Evolutionary conservation across 2,888 invertebrate species (phyloP).

Genomic region (Scelioninae gen. 1): DNA sequence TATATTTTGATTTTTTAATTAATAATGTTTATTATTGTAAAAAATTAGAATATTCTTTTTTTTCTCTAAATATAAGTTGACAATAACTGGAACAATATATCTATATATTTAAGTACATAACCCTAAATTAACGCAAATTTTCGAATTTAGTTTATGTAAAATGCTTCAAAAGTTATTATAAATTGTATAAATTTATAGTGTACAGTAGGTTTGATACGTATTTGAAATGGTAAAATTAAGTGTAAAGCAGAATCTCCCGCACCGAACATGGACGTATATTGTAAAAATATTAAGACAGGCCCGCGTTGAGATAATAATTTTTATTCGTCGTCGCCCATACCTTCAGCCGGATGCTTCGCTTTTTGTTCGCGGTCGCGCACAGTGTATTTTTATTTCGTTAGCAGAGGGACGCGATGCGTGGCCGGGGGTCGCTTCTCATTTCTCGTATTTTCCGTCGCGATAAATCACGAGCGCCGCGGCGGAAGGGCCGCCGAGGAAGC

Average conservation of each 20-base stretch:
- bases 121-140: too few relatives aligned
- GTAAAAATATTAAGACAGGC: conserved; percentile 67
- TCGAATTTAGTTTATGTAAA: too few relatives aligned
- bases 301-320: conserved; percentile 68
- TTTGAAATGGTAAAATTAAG: conserved; percentile 33
- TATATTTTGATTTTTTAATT: too few relatives aligned
- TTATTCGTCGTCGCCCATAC: conserved; percentile 69
- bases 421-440: conserved; percentile 81
- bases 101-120: too few relatives aligned
- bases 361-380: conserved; percentile 71
- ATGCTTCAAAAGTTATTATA: too few relatives aligned
- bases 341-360: conserved; percentile 66
- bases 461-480: conserved; percentile 82
- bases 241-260: conserved; percentile 41
- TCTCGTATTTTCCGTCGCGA: conserved; percentile 83
- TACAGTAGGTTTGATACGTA: conserved; percentile 9
- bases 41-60: too few relatives aligned
- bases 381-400: conserved; percentile 75
- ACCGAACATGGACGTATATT: conserved; percentile 45
- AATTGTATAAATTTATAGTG: conserved; percentile 23
- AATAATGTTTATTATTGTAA: too few relatives aligned
- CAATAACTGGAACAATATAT: too few relatives aligned
- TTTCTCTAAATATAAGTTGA: too few relatives aligned
- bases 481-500: conserved; percentile 79
- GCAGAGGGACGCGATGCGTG: conserved; percentile 73